These are phyloP conservation scores for Amiota communis DNA, from an alignment of 2,888 invertebrate genomes.

Conservation along the genomic window DNA sequence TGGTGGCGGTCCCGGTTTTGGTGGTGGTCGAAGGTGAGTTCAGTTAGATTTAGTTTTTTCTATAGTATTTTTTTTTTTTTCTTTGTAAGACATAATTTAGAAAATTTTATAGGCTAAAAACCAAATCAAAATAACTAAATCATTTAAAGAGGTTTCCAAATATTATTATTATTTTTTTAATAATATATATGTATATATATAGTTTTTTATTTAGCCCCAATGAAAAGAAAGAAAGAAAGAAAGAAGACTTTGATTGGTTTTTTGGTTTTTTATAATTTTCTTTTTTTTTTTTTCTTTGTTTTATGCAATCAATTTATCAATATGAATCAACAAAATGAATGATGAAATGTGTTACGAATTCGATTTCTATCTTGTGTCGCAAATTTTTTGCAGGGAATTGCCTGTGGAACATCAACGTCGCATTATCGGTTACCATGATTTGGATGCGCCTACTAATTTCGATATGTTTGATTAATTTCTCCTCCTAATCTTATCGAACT, in stretches of 20 bases:
- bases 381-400: constrained; percentile 77
- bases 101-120: neutral
- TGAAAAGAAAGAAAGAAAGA: neutral
- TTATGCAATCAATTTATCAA: neutral
- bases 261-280: constrained; percentile 43
- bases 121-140: neutral
- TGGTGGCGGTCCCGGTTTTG: constrained; percentile 51
- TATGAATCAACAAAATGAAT: constrained; percentile 30
- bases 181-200: neutral
- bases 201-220: neutral
- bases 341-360: constrained; percentile 63
- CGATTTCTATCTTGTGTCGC: constrained; percentile 66
- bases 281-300: constrained; percentile 48
- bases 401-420: constrained; percentile 82
- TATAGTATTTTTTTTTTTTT: neutral
- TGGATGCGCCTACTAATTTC: constrained; percentile 89
- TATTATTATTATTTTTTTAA: neutral
- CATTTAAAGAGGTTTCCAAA: too few species aligned
- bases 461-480: constrained; percentile 78
- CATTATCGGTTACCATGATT: constrained; percentile 90
- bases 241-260: constrained; percentile 18
- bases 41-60: neutral
- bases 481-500: neutral
- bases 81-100: neutral
- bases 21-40: constrained; percentile 53